A percentile compares a stretch with the other conserved stretches of the same genome.
These are phyloP conservation scores for Otus sunia DNA, from an alignment of 2,113 vertebrate genomes.

Conservation along the genomic window DNA sequence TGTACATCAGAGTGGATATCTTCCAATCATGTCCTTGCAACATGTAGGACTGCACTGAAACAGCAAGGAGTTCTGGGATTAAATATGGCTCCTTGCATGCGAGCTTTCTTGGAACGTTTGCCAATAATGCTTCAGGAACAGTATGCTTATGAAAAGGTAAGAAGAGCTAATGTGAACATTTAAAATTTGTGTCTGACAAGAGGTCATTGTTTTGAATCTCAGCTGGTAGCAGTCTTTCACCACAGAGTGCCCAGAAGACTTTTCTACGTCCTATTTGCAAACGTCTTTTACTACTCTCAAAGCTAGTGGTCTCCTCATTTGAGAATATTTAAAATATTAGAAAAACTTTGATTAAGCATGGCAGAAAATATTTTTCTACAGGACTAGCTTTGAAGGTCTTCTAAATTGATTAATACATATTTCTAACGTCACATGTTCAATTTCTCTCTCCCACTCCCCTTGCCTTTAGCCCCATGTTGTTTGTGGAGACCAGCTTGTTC, in stretches of 20 bases:
- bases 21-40: slow-evolving; percentile 89
- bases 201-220: background rate
- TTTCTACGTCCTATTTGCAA: background rate
- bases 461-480: slow-evolving; percentile 88
- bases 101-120: slow-evolving; percentile 92
- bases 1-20: slow-evolving; percentile 89
- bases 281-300: background rate
- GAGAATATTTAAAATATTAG: background rate
- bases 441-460: background rate
- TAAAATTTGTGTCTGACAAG: fast-evolving
- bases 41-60: slow-evolving; percentile 89
- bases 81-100: slow-evolving; percentile 95
- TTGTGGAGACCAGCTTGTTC: slow-evolving; percentile 95
- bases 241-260: background rate
- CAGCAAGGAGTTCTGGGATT: slow-evolving; percentile 93
- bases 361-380: background rate
- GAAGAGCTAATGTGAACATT: fast-evolving
- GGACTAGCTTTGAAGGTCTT: background rate
- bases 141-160: slow-evolving; percentile 95
- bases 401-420: background rate
- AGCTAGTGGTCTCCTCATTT: background rate
- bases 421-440: background rate
- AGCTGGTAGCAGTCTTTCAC: background rate
- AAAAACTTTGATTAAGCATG: background rate
- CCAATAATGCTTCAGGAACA: slow-evolving; percentile 98